A percentile compares a stretch with the other conserved stretches of the same genome.
Evolutionary conservation across 2,797 vertebrate genomes (phyloP).

Genomic region (Acanthis flammea): DNA sequence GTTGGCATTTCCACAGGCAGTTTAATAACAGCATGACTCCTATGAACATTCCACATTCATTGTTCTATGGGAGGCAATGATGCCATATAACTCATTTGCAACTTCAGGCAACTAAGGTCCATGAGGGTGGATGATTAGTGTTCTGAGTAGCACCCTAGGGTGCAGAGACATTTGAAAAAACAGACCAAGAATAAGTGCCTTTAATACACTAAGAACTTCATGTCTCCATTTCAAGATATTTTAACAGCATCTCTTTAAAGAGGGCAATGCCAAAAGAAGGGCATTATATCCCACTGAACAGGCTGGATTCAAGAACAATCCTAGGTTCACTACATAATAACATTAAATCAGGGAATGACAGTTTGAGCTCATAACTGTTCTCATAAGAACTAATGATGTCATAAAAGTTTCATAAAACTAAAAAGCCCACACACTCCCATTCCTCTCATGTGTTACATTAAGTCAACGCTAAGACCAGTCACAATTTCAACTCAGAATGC

Average conservation of each 20-base stretch:
- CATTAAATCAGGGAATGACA: neutral
- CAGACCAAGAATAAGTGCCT: neutral
- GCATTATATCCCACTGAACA: neutral
- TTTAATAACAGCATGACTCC: conserved; percentile 1
- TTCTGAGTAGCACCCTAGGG: neutral
- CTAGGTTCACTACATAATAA: neutral
- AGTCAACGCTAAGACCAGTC: neutral
- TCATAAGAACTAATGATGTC: neutral
- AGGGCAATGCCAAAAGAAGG: neutral
- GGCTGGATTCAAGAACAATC: neutral
- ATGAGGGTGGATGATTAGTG: neutral
- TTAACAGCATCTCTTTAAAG: neutral
- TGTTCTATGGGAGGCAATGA: neutral
- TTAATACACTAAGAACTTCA: neutral
- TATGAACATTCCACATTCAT: neutral
- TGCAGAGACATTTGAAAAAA: neutral
- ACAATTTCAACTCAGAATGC: neutral
- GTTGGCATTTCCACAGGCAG: neutral
- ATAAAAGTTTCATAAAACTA: neutral
- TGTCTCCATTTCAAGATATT: neutral
- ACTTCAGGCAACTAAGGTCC: neutral
- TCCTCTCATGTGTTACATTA: neutral
- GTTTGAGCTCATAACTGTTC: neutral
- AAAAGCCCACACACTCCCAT: rapidly evolving
- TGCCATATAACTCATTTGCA: neutral